These are phyloP conservation scores for Hydrotaea cyrtoneurina DNA, from an alignment of 2,888 invertebrate genomes.

Conservation along the genomic window DNA sequence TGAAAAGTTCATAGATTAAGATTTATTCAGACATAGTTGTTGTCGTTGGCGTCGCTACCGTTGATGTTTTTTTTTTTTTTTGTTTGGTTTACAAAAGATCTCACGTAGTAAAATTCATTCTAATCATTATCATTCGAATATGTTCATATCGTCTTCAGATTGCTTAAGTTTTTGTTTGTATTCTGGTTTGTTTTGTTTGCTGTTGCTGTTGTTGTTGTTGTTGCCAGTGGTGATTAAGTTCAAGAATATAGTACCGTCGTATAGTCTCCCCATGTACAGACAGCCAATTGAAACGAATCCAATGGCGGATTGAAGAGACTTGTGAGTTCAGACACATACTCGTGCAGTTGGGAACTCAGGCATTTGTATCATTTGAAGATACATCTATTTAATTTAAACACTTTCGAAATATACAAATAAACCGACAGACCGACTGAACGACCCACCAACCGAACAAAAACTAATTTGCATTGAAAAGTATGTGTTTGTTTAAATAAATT, in stretches of 20 bases:
- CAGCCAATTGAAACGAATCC: slow-evolving; percentile 19
- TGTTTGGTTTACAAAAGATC: slow-evolving; percentile 21
- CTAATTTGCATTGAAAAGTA: background rate
- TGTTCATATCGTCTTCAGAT: background rate
- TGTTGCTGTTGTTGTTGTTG: background rate
- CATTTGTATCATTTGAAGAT: slow-evolving; percentile 11
- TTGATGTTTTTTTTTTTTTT: background rate
- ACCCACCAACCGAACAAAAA: background rate
- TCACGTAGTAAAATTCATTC: slow-evolving; percentile 38
- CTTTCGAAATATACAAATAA: slow-evolving; percentile 19
- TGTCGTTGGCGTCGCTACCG: background rate
- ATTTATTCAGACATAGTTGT: background rate
- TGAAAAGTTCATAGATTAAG: slow-evolving; percentile 29
- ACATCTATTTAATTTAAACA: slow-evolving; percentile 17
- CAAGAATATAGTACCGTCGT: slow-evolving; percentile 15
- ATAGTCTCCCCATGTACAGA: background rate
- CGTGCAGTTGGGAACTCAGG: background rate
- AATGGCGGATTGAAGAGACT: slow-evolving; percentile 3
- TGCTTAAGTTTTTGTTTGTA: slow-evolving; percentile 17
- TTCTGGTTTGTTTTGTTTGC: background rate
- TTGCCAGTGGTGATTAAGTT: slow-evolving; percentile 15
- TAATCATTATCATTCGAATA: slow-evolving; percentile 20
- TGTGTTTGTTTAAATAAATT: slow-evolving; percentile 23
- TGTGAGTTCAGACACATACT: background rate
- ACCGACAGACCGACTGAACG: background rate